These are phyloP conservation scores for Asteroscopus sphinx DNA, from an alignment of 2,888 invertebrate species.

Conservation along the genomic window DNA sequence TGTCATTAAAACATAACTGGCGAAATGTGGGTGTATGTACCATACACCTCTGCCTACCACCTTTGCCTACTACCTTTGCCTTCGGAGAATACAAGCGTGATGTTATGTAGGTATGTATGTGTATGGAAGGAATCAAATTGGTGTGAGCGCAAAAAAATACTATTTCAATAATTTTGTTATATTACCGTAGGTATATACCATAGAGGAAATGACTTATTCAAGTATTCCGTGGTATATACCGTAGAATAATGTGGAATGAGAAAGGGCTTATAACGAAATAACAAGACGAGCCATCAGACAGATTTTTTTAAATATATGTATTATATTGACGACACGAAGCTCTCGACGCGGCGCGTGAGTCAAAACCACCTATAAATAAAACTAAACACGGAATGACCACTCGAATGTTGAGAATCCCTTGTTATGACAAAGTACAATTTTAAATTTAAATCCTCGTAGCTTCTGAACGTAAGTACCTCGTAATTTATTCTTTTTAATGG, in stretches of 20 bases:
- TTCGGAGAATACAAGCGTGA: too few relatives aligned
- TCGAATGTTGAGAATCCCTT: slow-evolving; percentile 25
- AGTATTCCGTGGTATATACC: background rate
- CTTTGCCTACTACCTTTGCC: too few relatives aligned
- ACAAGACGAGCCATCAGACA: slow-evolving; percentile 21
- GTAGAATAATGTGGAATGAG: slow-evolving; percentile 3
- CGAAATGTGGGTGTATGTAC: too few relatives aligned
- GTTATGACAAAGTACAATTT: slow-evolving; percentile 25
- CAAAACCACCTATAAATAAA: slow-evolving; percentile 50
- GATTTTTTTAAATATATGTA: slow-evolving; percentile 32
- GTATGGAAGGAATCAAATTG: too few relatives aligned
- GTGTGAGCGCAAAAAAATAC: too few relatives aligned
- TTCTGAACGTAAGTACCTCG: slow-evolving; percentile 21
- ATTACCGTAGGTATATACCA: too few relatives aligned
- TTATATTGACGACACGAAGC: slow-evolving; percentile 45
- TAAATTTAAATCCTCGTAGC: slow-evolving; percentile 21
- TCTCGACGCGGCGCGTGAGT: slow-evolving; percentile 45
- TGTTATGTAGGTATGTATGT: too few relatives aligned
- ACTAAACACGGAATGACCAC: slow-evolving; percentile 38
- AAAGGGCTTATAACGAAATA: slow-evolving; percentile 33
- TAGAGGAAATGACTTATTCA: too few relatives aligned
- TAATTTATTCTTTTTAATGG: slow-evolving; percentile 41
- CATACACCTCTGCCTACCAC: too few relatives aligned
- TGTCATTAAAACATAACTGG: too few relatives aligned
- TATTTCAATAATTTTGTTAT: too few relatives aligned